Conservation (phyloP, 2,113 vertebrate species). For the Tonatia bakeri region DNA sequence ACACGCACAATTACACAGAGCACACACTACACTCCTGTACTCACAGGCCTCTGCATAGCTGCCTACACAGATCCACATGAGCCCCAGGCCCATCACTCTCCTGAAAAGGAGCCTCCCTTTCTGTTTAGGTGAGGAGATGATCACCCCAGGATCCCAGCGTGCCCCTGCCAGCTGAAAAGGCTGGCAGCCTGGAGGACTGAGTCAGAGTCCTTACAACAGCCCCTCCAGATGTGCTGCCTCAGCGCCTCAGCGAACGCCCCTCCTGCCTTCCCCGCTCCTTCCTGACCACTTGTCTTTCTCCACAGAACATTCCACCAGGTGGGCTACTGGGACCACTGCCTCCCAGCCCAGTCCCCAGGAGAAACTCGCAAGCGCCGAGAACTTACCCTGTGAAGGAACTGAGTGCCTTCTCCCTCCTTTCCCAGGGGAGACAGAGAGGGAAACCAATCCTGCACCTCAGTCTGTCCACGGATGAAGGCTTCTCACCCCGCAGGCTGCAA, state of each 20-base stretch:
- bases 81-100: background rate
- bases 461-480: background rate
- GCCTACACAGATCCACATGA: rapidly evolving
- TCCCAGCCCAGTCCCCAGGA: background rate
- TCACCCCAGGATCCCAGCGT: background rate
- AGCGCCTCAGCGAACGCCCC: background rate
- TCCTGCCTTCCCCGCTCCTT: too few species aligned
- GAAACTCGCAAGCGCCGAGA: background rate
- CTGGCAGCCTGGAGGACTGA: background rate
- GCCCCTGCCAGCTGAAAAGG: background rate
- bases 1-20: background rate
- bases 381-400: background rate
- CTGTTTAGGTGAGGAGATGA: background rate
- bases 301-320: background rate
- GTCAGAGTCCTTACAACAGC: background rate
- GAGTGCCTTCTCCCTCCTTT: background rate
- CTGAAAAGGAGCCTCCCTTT: background rate
- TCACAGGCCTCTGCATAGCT: background rate
- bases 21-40: background rate
- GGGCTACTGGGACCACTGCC: too few species aligned
- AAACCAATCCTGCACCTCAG: background rate
- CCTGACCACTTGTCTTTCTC: background rate
- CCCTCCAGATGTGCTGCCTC: background rate
- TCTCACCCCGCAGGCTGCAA: background rate
- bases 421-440: background rate